A percentile compares a stretch with the other conserved stretches of the same genome.
phyloP scores from a whole-genome alignment of 2,113 vertebrate genomes.

The Siphamia tubifer region DNA sequence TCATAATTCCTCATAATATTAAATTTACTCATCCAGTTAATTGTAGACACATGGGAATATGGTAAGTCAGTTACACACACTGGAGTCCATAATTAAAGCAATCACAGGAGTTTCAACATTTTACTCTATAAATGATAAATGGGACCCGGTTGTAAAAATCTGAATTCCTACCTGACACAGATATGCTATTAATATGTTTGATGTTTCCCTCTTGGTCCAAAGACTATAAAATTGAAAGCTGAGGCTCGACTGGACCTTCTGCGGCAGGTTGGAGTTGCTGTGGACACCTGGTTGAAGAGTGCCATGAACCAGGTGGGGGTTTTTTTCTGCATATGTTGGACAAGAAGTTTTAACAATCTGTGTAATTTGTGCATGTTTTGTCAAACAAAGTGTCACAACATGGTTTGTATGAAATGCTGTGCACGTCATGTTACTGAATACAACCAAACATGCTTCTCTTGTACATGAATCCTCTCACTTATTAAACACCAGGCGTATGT shows the following conservation, averaged over 20 bases:
- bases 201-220: constrained; percentile 19
- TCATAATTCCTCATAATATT: no score
- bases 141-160: background rate
- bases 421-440: background rate
- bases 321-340: background rate
- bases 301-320: constrained; percentile 90
- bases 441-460: background rate
- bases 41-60: background rate
- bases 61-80: background rate
- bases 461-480: background rate
- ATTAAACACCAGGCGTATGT: background rate
- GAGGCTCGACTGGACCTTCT: constrained; percentile 94
- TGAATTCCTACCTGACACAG: background rate
- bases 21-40: no score
- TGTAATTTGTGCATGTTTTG: no score
- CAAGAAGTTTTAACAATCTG: no score
- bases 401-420: background rate
- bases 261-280: constrained; percentile 94
- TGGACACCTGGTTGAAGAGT: constrained; percentile 97
- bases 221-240: constrained; percentile 96
- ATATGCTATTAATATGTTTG: background rate
- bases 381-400: no score
- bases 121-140: background rate
- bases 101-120: background rate
- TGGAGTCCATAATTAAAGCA: background rate